Evolutionary conservation across 2,113 vertebrate genomes (phyloP).

Genomic region (Ophiodon elongatus): DNA sequence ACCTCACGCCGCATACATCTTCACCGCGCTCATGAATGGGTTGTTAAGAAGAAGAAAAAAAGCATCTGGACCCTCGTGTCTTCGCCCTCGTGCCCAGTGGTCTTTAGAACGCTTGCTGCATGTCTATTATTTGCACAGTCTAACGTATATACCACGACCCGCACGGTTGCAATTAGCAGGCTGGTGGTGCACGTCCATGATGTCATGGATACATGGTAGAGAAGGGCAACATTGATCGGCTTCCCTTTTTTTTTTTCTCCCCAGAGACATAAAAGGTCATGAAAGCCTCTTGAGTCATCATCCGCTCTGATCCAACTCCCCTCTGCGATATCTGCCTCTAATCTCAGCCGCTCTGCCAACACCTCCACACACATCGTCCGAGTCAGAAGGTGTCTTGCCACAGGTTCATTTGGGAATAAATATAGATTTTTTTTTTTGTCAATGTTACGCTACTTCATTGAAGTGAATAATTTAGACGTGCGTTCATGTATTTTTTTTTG

Average conservation of each 20-base stretch:
- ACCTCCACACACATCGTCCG: neutral
- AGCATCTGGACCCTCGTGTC: neutral
- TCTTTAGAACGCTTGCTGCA: neutral
- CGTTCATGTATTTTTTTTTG: constrained; percentile 15
- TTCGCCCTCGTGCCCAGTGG: neutral
- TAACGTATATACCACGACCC: too few species aligned
- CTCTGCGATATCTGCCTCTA: neutral
- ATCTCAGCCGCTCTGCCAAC: neutral
- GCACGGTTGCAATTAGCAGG: neutral
- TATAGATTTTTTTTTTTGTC: neutral
- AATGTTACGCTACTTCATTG: neutral
- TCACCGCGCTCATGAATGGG: neutral
- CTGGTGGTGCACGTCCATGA: too few species aligned
- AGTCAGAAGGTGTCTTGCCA: neutral
- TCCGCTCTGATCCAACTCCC: constrained; percentile 7
- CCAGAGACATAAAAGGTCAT: constrained; percentile 16
- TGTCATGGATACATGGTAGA: neutral
- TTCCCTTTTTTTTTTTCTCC: neutral
- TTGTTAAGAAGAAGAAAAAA: neutral
- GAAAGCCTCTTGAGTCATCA: neutral
- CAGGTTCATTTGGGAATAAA: neutral
- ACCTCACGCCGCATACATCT: too few species aligned
- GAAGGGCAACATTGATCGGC: neutral
- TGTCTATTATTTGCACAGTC: neutral
- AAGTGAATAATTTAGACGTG: neutral